Evolutionary conservation across 2,113 vertebrate species (phyloP).

Genomic region (Tachysurus fulvidraco): DNA sequence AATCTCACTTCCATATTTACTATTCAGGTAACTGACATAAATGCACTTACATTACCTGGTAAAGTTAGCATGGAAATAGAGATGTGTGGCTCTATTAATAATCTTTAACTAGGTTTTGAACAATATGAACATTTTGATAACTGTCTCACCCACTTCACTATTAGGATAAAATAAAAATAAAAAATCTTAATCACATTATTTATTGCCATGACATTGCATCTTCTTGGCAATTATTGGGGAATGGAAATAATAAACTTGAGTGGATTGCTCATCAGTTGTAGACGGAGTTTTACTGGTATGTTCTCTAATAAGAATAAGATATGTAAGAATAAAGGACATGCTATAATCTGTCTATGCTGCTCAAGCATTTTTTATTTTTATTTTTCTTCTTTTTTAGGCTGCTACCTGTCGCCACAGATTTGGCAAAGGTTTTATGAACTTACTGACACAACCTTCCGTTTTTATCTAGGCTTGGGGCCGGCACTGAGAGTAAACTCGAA

Average conservation of each 20-base stretch:
- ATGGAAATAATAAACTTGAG: not conserved
- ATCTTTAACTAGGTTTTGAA: not conserved
- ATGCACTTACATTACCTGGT: not conserved
- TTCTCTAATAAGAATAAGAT: not conserved
- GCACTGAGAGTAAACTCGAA: no score
- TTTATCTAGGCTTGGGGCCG: no score
- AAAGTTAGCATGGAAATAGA: not conserved
- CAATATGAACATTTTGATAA: not conserved
- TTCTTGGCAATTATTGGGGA: not conserved
- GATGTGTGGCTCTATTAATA: not conserved
- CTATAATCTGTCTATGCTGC: not conserved
- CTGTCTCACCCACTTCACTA: not conserved
- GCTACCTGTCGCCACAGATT: no score
- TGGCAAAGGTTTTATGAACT: no score
- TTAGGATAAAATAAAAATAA: not conserved
- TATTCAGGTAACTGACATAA: not conserved
- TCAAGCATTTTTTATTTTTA: not conserved
- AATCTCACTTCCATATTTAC: not conserved
- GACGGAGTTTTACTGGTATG: not conserved
- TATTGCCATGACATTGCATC: conserved; percentile 8
- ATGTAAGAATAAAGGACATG: no score
- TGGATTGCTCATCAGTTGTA: not conserved
- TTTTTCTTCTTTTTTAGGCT: no score
- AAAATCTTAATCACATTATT: not conserved
- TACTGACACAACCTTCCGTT: no score